Percentiles rank a stretch among this genome's conserved stretches.
Evolutionary conservation across 2,888 invertebrate species (phyloP).

Genomic region (Brassicogethes aeneus): DNA sequence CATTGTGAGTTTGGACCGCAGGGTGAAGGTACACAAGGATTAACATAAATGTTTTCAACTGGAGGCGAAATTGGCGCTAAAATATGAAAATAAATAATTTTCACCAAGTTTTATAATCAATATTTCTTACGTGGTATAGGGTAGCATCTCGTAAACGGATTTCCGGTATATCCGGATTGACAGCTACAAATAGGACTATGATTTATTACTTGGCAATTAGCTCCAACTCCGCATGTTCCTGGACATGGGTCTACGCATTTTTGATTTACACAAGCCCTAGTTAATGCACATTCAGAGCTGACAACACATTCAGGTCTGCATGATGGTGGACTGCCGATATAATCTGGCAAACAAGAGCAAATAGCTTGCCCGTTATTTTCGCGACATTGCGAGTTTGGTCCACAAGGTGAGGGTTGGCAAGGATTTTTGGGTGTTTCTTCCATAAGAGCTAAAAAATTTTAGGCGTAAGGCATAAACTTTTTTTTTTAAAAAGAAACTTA

Average conservation of each 20-base stretch:
- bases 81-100: conserved; percentile 6
- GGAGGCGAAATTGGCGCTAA: conserved; percentile 14
- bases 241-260: conserved; percentile 43
- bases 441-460: conserved; percentile 41
- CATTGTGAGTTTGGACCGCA: conserved; percentile 62
- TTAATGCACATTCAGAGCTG: conserved; percentile 46
- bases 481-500: conserved; percentile 20
- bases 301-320: conserved; percentile 50
- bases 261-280: conserved; percentile 36
- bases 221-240: conserved; percentile 46
- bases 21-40: conserved; percentile 68
- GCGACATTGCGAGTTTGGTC: conserved; percentile 67
- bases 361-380: conserved; percentile 49
- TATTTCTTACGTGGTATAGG: conserved; percentile 41
- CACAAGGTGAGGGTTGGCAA: conserved; percentile 69
- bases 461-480: conserved; percentile 1
- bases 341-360: conserved; percentile 51
- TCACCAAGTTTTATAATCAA: no score
- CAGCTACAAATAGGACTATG: conserved; percentile 68
- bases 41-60: conserved; percentile 25
- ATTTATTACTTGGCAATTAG: conserved; percentile 45
- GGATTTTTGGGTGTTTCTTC: conserved; percentile 43
- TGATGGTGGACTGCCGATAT: conserved; percentile 51
- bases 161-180: conserved; percentile 48
- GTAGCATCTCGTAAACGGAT: conserved; percentile 64